Evolutionary conservation across 2,797 vertebrate species (phyloP).

Genomic region (Micromesistius poutassou): DNA sequence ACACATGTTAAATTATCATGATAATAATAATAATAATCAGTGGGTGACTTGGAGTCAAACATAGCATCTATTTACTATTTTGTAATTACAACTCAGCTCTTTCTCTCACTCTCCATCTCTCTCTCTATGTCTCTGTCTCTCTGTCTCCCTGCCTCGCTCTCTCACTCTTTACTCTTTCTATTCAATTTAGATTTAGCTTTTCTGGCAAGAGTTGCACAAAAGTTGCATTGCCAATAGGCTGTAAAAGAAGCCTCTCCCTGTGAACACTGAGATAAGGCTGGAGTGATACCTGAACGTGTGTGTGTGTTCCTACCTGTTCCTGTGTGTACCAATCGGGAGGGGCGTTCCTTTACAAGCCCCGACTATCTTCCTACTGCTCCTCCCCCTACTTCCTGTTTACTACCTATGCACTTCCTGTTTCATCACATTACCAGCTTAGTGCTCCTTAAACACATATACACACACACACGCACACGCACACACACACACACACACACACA

Average conservation of each 20-base stretch:
- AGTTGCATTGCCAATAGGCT: background rate
- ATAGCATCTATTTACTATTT: background rate
- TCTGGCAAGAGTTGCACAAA: background rate
- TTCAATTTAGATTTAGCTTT: background rate
- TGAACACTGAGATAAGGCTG: background rate
- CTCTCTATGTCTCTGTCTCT: constrained; percentile 16
- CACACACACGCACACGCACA: too few relatives aligned
- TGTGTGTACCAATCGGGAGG: background rate
- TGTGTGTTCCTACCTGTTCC: background rate
- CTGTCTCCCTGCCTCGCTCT: constrained; percentile 13
- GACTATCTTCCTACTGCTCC: background rate
- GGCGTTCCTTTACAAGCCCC: background rate
- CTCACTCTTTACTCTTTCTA: constrained; percentile 8
- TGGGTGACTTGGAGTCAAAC: background rate
- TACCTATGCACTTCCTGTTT: background rate
- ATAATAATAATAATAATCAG: background rate
- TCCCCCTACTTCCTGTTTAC: background rate
- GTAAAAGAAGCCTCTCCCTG: background rate
- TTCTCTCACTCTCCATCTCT: constrained; percentile 8
- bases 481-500: too few relatives aligned
- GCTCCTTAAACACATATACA: background rate
- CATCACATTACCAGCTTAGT: background rate
- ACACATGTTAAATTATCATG: background rate
- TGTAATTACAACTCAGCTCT: background rate
- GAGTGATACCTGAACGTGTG: background rate